Evolutionary conservation across 2,797 vertebrate species (phyloP).

Genomic region (Eulemur albifrons): DNA sequence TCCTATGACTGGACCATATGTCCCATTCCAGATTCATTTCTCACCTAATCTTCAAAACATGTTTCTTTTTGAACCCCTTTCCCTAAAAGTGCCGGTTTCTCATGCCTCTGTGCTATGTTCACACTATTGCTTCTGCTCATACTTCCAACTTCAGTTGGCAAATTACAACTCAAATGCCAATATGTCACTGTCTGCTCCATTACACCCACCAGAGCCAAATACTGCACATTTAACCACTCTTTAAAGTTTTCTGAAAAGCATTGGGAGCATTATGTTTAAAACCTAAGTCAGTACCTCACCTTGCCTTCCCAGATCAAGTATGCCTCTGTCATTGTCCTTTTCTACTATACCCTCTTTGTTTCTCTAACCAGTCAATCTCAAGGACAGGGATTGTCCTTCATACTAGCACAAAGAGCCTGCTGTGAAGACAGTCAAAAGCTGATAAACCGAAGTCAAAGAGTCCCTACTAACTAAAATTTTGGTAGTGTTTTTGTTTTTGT

Average conservation of each 20-base stretch:
- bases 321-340: background rate
- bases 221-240: background rate
- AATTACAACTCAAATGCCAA: background rate
- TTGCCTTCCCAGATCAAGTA: background rate
- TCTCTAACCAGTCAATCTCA: background rate
- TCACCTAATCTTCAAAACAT: background rate
- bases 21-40: background rate
- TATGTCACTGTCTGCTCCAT: background rate
- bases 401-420: background rate
- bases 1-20: rapidly evolving
- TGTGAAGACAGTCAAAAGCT: background rate
- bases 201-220: background rate
- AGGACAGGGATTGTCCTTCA: background rate
- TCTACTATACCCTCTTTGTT: background rate
- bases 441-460: background rate
- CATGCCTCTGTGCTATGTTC: background rate
- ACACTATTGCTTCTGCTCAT: background rate
- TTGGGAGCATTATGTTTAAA: background rate
- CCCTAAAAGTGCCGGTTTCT: background rate
- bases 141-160: background rate
- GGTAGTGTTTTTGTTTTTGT: background rate
- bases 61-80: background rate
- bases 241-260: background rate
- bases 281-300: background rate
- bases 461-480: background rate